Percentiles rank a stretch among this genome's conserved stretches.
These are phyloP conservation scores for Centroberyx gerrardi DNA, from an alignment of 2,797 vertebrate genomes.

Conservation along the genomic window DNA sequence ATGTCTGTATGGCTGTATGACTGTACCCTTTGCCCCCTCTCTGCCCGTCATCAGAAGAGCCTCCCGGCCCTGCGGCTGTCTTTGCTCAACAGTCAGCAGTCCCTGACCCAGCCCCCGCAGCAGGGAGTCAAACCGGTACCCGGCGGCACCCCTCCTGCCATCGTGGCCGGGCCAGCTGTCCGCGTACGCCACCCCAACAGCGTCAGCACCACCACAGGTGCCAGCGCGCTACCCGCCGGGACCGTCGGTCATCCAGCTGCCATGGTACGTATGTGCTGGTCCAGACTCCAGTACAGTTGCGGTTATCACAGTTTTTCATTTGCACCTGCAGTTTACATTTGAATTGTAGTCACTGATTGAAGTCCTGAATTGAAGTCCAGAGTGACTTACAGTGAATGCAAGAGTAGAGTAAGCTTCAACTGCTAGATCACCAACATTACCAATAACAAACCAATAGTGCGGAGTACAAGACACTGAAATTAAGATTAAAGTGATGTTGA, in stretches of 20 bases:
- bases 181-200: conserved; percentile 89
- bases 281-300: not conserved
- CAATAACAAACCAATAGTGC: no score
- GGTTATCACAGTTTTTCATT: conserved; percentile 1
- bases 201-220: conserved; percentile 80
- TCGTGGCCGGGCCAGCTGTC: conserved; percentile 83
- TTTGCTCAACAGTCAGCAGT: conserved; percentile 90
- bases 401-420: not conserved
- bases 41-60: conserved; percentile 88
- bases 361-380: not conserved
- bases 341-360: not conserved
- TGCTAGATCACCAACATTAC: not conserved
- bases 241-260: conserved; percentile 84
- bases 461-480: no score
- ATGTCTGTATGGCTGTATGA: conserved; percentile 26
- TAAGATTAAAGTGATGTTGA: no score
- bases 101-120: conserved; percentile 84
- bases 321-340: not conserved
- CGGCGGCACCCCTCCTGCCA: conserved; percentile 71
- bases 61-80: conserved; percentile 91
- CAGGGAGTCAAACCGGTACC: conserved; percentile 84
- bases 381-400: not conserved
- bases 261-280: conserved; percentile 84
- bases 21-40: conserved; percentile 58
- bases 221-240: conserved; percentile 79